Evolutionary conservation across 2,888 invertebrate genomes (phyloP).

Genomic region (Drosophila antonietae): DNA sequence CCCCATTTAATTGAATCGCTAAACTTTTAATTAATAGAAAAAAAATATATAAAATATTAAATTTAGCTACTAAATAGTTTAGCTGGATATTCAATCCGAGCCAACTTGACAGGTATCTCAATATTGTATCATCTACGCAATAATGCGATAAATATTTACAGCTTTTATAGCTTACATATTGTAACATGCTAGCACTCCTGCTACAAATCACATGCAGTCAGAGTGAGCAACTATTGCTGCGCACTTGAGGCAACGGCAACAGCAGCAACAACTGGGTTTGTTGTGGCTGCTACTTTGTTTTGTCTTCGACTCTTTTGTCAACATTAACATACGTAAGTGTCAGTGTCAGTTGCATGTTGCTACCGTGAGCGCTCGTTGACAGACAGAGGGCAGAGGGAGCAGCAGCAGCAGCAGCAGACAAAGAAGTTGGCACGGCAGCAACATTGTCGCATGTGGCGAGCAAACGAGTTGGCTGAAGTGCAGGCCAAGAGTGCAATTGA

Average conservation of each 20-base stretch:
- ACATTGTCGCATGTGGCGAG: slow-evolving; percentile 40
- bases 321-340: slow-evolving; percentile 83
- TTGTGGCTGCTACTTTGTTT: slow-evolving; percentile 41
- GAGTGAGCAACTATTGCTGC: slow-evolving; percentile 3
- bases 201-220: not conserved
- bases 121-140: not conserved
- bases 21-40: too few species aligned
- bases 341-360: slow-evolving; percentile 80
- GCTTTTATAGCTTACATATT: not conserved
- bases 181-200: not conserved
- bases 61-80: too few species aligned
- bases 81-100: not conserved
- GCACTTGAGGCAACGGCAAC: not conserved
- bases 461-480: slow-evolving; percentile 31
- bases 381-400: not conserved
- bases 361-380: slow-evolving; percentile 57
- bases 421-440: slow-evolving; percentile 30
- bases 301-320: slow-evolving; percentile 76
- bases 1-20: too few species aligned
- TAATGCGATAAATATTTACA: not conserved
- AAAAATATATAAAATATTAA: not conserved
- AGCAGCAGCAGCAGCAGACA: slow-evolving; percentile 3
- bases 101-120: not conserved
- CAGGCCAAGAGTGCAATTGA: slow-evolving; percentile 78
- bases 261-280: slow-evolving; percentile 9